Conservation (phyloP, 1,140 invertebrate species). For the Cecropterus lyciades region DNA sequence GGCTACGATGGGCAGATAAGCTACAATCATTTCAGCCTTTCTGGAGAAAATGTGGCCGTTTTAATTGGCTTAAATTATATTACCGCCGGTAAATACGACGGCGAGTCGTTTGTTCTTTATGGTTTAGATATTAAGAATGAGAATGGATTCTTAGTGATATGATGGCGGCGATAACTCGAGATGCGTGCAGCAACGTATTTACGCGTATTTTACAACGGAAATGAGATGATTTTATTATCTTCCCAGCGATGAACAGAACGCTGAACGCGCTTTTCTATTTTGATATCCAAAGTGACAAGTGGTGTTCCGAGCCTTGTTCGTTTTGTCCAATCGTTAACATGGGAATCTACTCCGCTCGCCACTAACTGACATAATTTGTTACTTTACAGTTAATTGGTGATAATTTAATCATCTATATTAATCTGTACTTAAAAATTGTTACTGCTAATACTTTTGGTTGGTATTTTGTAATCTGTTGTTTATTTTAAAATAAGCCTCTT, state of each 20-base stretch:
- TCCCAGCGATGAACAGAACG: constrained; percentile 21
- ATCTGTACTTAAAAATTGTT: background rate
- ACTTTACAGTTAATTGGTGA: constrained; percentile 8
- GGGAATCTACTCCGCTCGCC: constrained; percentile 20
- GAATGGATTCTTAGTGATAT: too few relatives aligned
- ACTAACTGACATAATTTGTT: constrained; percentile 16
- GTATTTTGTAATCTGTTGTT: too few relatives aligned
- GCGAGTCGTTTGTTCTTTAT: constrained; percentile 7
- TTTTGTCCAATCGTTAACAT: constrained; percentile 27
- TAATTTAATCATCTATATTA: background rate
- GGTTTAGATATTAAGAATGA: constrained; percentile 17
- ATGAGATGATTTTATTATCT: constrained; percentile 36
- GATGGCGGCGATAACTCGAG: constrained; percentile 24
- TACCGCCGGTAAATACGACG: constrained; percentile 10
- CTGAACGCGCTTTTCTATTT: constrained; percentile 32
- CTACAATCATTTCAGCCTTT: constrained; percentile 30
- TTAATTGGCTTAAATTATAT: constrained; percentile 38
- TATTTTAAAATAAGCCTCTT: too few relatives aligned
- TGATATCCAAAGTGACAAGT: constrained; percentile 32
- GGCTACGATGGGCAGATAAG: constrained; percentile 35
- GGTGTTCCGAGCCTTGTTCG: constrained; percentile 16
- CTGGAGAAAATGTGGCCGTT: constrained; percentile 31
- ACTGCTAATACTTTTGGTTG: too few relatives aligned
- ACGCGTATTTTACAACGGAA: constrained; percentile 31
- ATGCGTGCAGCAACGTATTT: constrained; percentile 23